A percentile compares a stretch with the other conserved stretches of the same genome.
phyloP scores from a whole-genome alignment of 1,140 invertebrate genomes.

The Meteorus sp. region DNA sequence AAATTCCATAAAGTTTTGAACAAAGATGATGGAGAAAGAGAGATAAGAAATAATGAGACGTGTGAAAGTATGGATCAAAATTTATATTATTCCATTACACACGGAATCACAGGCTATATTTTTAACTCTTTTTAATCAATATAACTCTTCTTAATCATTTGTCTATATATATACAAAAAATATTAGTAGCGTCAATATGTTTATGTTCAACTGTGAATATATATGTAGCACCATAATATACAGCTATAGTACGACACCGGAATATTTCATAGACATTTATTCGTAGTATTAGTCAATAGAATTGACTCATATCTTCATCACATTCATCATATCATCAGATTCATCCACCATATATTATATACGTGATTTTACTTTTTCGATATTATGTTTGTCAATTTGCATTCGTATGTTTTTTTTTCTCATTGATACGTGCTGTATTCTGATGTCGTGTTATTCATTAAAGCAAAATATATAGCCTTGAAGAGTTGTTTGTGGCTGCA shows the following conservation, averaged over 20 bases:
- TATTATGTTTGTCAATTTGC: not conserved
- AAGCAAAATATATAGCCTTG: slow-evolving; percentile 38
- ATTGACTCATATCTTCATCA: too few species aligned
- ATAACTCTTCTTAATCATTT: slow-evolving; percentile 32
- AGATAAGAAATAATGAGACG: slow-evolving; percentile 12
- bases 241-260: slow-evolving; percentile 10
- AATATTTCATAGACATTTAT: not conserved
- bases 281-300: not conserved
- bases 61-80: slow-evolving; percentile 27
- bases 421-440: not conserved
- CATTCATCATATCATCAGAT: not conserved
- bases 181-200: slow-evolving; percentile 26
- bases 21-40: slow-evolving; percentile 2
- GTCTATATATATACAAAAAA: slow-evolving; percentile 31
- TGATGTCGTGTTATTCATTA: slow-evolving; percentile 32
- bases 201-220: slow-evolving; percentile 31
- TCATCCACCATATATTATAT: not conserved
- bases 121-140: slow-evolving; percentile 58
- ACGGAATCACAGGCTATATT: slow-evolving; percentile 59
- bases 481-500: slow-evolving; percentile 47
- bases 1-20: slow-evolving; percentile 33
- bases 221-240: slow-evolving; percentile 20
- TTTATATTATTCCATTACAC: slow-evolving; percentile 52
- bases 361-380: not conserved
- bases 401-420: not conserved